Evolutionary conservation across 2,113 vertebrate genomes (phyloP).

Genomic region (Epinephelus cyanopodus): DNA sequence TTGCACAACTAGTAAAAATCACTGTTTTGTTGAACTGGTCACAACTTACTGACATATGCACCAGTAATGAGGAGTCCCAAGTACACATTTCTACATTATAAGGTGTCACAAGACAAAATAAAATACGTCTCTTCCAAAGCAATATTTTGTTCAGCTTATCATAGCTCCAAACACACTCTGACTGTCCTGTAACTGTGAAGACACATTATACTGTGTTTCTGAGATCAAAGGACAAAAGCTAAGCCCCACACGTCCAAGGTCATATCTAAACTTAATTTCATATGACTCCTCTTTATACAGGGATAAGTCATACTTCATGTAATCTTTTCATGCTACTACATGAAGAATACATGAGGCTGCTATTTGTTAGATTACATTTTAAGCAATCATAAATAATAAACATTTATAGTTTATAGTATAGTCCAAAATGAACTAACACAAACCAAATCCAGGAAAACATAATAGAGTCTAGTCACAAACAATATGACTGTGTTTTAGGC

Average conservation of each 20-base stretch:
- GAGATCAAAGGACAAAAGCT: conserved; percentile 17
- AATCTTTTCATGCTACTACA: background rate
- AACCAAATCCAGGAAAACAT: background rate
- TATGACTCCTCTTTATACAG: background rate
- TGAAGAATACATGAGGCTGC: background rate
- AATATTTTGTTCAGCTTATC: background rate
- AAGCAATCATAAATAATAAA: background rate
- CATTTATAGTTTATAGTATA: background rate
- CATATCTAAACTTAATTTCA: background rate
- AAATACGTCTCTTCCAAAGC: background rate
- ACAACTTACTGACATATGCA: background rate
- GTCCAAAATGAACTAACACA: background rate
- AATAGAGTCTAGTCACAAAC: background rate
- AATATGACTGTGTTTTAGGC: background rate
- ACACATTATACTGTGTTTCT: background rate
- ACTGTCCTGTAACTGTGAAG: background rate
- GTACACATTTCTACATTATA: background rate
- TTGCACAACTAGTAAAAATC: background rate
- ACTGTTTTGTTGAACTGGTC: background rate
- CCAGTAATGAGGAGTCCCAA: background rate
- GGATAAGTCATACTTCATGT: conserved; percentile 1
- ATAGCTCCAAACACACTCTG: background rate
- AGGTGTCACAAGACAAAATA: too few species aligned
- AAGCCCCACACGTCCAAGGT: background rate
- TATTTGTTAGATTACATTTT: background rate